phyloP scores from a whole-genome alignment of 2,888 invertebrate species.

The Cosmia trapezina region DNA sequence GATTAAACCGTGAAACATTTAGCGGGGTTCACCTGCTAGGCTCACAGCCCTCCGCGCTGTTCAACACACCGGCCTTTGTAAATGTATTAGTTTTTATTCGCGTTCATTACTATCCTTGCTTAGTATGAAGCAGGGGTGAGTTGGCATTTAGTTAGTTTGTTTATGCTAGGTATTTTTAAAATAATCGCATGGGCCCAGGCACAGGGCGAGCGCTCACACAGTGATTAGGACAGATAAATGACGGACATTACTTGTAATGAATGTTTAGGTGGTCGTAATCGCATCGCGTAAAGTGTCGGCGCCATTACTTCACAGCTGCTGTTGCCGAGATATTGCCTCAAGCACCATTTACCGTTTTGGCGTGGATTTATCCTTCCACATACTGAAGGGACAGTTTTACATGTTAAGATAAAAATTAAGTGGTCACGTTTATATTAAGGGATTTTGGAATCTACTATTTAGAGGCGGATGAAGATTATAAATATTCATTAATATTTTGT shows the following conservation, averaged over 20 bases:
- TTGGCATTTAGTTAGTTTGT: slow-evolving; percentile 60
- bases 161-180: slow-evolving; percentile 69
- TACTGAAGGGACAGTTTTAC: slow-evolving; percentile 75
- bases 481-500: slow-evolving; percentile 35
- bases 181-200: slow-evolving; percentile 73
- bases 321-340: slow-evolving; percentile 88
- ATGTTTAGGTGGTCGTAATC: slow-evolving; percentile 91
- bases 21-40: slow-evolving; percentile 81
- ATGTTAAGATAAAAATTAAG: slow-evolving; percentile 70
- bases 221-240: slow-evolving; percentile 90
- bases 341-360: slow-evolving; percentile 84
- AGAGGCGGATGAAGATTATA: slow-evolving; percentile 12
- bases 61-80: slow-evolving; percentile 52
- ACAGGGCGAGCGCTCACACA: slow-evolving; percentile 78
- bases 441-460: slow-evolving; percentile 37
- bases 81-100: slow-evolving; percentile 60
- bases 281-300: slow-evolving; percentile 90
- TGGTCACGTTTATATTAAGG: slow-evolving; percentile 60
- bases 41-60: slow-evolving; percentile 62
- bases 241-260: slow-evolving; percentile 90
- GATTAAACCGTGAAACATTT: slow-evolving; percentile 90
- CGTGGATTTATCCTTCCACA: slow-evolving; percentile 82
- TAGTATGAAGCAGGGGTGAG: slow-evolving; percentile 34
- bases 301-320: slow-evolving; percentile 89
- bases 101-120: slow-evolving; percentile 50